A percentile compares a stretch with the other conserved stretches of the same genome.
These are phyloP conservation scores for Hyperoplus immaculatus DNA, from an alignment of 2,797 vertebrate genomes.

Conservation along the genomic window DNA sequence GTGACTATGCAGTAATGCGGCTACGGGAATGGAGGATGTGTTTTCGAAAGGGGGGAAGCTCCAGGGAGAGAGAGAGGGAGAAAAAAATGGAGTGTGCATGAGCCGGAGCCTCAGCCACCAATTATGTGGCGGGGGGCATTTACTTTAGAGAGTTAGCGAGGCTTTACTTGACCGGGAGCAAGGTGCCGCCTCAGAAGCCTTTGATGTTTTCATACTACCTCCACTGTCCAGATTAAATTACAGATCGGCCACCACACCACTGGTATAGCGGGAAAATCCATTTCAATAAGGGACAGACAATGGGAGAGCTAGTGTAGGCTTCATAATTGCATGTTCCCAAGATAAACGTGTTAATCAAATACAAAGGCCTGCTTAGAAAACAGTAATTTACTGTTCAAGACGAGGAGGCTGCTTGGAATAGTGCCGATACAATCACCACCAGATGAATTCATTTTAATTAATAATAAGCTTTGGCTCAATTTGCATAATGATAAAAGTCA, in stretches of 20 bases:
- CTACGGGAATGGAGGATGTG: slow-evolving; percentile 79
- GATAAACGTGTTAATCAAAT: slow-evolving; percentile 85
- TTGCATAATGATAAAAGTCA: slow-evolving; percentile 62
- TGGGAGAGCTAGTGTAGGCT: slow-evolving; percentile 80
- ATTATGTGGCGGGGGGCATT: slow-evolving; percentile 75
- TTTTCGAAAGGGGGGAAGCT: slow-evolving; percentile 72
- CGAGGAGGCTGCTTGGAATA: slow-evolving; percentile 64
- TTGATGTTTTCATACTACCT: slow-evolving; percentile 76
- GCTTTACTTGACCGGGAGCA: slow-evolving; percentile 65
- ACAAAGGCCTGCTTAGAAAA: slow-evolving; percentile 78
- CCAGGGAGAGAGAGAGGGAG: slow-evolving; percentile 22
- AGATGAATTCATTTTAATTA: slow-evolving; percentile 71
- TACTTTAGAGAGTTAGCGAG: slow-evolving; percentile 72
- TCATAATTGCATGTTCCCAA: slow-evolving; percentile 85
- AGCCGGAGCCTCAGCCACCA: slow-evolving; percentile 72
- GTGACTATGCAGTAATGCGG: slow-evolving; percentile 85
- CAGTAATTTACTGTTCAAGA: slow-evolving; percentile 72
- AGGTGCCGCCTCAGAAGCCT: slow-evolving; percentile 73
- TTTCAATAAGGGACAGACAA: slow-evolving; percentile 82
- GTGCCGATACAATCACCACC: slow-evolving; percentile 70
- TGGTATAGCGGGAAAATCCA: slow-evolving; percentile 74
- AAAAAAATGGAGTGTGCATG: slow-evolving; percentile 61
- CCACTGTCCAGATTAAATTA: slow-evolving; percentile 80
- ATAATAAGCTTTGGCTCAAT: slow-evolving; percentile 57
- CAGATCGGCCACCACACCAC: slow-evolving; percentile 64